Base-by-base conservation (phyloP, 2,797 vertebrate species). In the Poliocrania exsul region DNA sequence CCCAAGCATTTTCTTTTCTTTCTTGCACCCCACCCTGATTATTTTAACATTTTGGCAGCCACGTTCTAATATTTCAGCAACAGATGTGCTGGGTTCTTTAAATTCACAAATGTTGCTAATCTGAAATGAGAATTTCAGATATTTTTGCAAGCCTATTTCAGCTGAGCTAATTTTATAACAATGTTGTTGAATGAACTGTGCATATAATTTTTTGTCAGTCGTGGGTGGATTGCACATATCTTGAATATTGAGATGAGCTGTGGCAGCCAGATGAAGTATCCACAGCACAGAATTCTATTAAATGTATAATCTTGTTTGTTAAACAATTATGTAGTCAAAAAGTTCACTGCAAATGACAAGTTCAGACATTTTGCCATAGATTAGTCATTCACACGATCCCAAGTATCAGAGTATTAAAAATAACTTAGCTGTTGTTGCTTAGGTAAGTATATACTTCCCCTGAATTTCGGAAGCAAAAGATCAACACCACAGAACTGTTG, bases 71-170 rank as follows among this genome's bases (percentile, higher is more conserved):
- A 82, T 94, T 96, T 96, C 97, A 95, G 87, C 89, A 97, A 97
- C 96, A 97, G 96, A 95, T 97, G 95, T 95, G 71, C 86, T 10
- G 89, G 93, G 84, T 97, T 97, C 94, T 97, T 97, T 91, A 97
- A 95, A 97, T 98, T 98, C 96, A 96, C 96, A 97, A 97, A 98
- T 95, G 97, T 96, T 97, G 92, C 97, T 97, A 96, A 97, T 97
- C 96, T 97, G 95, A 98, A 98, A 96, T 96, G 93, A 97, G 97
- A 97, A 98, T 98, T 97, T 96, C 97, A 98, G 95, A 96, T 97
- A 97, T 97, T 97, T 98, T 97, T 96, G 93, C 90, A 95, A 97
- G 95, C 73, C 94, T 97, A 61, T 96, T 97, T 98, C 97, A 97
- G 97, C 90, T 89, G 73, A 89, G 81, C 97, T 98, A 98, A 98